Percentiles rank a stretch among this genome's conserved stretches.
These are phyloP conservation scores for Chromis chromis DNA, from an alignment of 2,797 vertebrate species.

Conservation along the genomic window DNA sequence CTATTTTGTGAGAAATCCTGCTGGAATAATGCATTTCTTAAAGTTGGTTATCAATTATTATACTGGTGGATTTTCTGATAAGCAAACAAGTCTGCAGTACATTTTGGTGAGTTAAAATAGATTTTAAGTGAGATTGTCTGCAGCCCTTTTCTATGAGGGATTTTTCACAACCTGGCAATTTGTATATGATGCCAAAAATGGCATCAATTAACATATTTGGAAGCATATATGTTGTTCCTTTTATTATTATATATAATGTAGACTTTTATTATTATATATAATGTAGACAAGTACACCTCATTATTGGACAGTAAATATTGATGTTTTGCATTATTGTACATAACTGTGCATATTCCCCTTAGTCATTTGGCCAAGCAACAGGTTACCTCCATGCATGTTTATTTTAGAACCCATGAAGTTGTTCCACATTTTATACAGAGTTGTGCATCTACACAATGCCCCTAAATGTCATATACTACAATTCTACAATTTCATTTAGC, in stretches of 20 bases:
- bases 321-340: neutral
- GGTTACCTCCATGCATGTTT: neutral
- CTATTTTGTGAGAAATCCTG: neutral
- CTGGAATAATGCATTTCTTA: neutral
- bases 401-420: neutral
- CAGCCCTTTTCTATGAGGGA: neutral
- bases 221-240: too few relatives aligned
- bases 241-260: too few relatives aligned
- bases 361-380: neutral
- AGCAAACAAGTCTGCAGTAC: too few relatives aligned
- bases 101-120: neutral
- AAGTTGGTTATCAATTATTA: neutral
- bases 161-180: neutral
- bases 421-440: neutral
- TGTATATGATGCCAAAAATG: neutral
- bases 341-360: neutral
- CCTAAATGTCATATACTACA: neutral
- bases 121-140: neutral
- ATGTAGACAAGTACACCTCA: too few relatives aligned
- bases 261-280: too few relatives aligned
- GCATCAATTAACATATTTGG: too few relatives aligned
- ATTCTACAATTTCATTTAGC: too few relatives aligned
- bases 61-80: neutral
- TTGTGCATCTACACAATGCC: neutral
- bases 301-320: too few relatives aligned